A percentile compares a stretch with the other conserved stretches of the same genome.
These are phyloP conservation scores for Bos javanicus DNA, from an alignment of 2,113 vertebrate species.

Conservation along the genomic window DNA sequence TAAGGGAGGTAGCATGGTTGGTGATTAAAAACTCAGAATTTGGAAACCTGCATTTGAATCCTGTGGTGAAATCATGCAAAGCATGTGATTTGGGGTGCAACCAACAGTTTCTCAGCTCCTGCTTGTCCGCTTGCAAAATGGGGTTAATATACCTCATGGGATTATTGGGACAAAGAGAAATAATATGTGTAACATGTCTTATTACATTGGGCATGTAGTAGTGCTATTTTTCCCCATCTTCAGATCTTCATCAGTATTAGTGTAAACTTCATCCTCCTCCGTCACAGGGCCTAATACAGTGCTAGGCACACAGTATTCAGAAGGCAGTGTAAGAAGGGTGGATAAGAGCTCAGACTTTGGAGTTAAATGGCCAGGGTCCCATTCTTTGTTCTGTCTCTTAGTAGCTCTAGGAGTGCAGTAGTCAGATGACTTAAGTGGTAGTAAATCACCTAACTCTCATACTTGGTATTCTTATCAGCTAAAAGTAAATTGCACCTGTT, in stretches of 20 bases:
- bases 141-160: neutral
- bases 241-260: neutral
- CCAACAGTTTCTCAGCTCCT: neutral
- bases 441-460: slow-evolving; percentile 21
- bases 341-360: neutral
- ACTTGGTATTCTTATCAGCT: neutral
- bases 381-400: neutral
- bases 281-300: neutral
- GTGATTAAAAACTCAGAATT: neutral
- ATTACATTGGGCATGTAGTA: neutral
- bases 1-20: neutral
- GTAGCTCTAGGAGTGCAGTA: neutral
- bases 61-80: neutral
- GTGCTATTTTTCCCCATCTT: neutral
- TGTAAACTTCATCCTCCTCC: neutral
- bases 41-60: neutral
- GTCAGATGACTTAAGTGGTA: neutral
- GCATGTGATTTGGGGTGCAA: neutral
- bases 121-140: neutral
- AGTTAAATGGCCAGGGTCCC: neutral
- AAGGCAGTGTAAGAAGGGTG: neutral
- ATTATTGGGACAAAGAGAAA: slow-evolving; percentile 4
- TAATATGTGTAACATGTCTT: neutral
- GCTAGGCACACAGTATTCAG: neutral
- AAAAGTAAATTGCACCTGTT: neutral